Evolutionary conservation across 1,140 invertebrate species (phyloP), one percentile per base, ranked within the genome.

Genomic region (Pachypsylla venusta): DNA sequence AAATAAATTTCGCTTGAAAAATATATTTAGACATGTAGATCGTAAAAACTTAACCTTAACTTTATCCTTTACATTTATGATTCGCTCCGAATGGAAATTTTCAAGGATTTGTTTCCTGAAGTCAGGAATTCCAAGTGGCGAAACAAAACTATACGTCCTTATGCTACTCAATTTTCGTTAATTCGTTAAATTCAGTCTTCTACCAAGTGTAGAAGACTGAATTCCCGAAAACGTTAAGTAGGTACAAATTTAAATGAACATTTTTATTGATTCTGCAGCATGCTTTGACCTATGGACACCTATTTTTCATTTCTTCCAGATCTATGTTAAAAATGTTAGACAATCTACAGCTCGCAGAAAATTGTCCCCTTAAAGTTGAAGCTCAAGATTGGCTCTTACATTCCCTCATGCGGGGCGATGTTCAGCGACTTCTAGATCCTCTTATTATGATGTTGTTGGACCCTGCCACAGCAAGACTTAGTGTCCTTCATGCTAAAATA

Each of bases 401-500:
- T 63, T 77, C 82, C 7, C 68, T 92, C 2, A 76, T 89, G 40
- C 76, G 85, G 2, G 84, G 83, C 2, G 88, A 92, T 66, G 78
- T 90, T 57, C 77, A 80, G 4, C 74, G 89, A 1, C 75, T 95
- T 24, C 75, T 94, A 4, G 87, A 87, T 64, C 87, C 90, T 1
- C 71, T 92, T 5, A 74, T 93, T 35, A 75, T 79, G 35, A 85
- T 91, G 69, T 70, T 95, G 1, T 73, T 94, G 1, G 81, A 89
- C 64, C 81, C 87, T 12, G 84, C 83, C 48, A 93, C 90, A 0
- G 84, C 87, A 57, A 77, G 91, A 25, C 81, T 94, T 61, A 89
- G 88, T 53, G 84, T 94, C 2, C 79, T 89, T 10, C 87, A 93
- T 67, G 82, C 90, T 1, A 86, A 82, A 67, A 82, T 90, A 55